Conservation (phyloP, 2,113 vertebrate genomes). For the Hippocampus comes region DNA sequence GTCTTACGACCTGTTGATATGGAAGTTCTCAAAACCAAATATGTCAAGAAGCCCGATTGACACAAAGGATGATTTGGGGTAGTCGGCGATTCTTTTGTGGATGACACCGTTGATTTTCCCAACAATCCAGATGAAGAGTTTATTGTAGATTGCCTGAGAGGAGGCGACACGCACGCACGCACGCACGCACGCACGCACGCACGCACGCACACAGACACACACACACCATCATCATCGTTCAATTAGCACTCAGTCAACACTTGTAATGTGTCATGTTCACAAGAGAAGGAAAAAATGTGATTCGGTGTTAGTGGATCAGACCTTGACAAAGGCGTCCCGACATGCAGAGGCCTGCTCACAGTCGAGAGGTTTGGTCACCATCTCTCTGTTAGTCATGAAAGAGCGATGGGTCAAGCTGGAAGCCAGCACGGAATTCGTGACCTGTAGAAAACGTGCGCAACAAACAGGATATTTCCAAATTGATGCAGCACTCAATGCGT, state of each 20-base stretch:
- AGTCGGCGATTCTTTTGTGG: slow-evolving; percentile 84
- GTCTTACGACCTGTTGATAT: slow-evolving; percentile 83
- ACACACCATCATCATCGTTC: not conserved
- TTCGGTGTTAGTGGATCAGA: slow-evolving; percentile 40
- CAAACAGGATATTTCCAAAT: not conserved
- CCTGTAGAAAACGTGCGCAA: slow-evolving; percentile 62
- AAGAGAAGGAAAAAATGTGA: not conserved
- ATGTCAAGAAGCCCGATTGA: slow-evolving; percentile 96
- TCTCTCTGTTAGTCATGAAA: slow-evolving; percentile 71
- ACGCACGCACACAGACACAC: not conserved
- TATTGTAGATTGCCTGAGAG: slow-evolving; percentile 89
- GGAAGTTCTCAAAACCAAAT: slow-evolving; percentile 97
- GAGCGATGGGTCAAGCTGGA: slow-evolving; percentile 74
- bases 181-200: too few relatives aligned
- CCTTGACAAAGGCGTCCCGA: slow-evolving; percentile 97
- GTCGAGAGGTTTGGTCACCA: slow-evolving; percentile 93
- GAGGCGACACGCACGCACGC: too few relatives aligned
- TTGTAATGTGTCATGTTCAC: not conserved
- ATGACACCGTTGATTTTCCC: slow-evolving; percentile 97
- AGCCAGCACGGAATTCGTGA: slow-evolving; percentile 71
- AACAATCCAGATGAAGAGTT: slow-evolving; percentile 96
- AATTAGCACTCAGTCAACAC: not conserved
- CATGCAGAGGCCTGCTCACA: slow-evolving; percentile 91
- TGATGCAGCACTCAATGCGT: too few relatives aligned
- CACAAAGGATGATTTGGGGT: slow-evolving; percentile 79